These are phyloP conservation scores for Leptarthrus brevirostris DNA, from an alignment of 2,888 invertebrate genomes.

Conservation along the genomic window DNA sequence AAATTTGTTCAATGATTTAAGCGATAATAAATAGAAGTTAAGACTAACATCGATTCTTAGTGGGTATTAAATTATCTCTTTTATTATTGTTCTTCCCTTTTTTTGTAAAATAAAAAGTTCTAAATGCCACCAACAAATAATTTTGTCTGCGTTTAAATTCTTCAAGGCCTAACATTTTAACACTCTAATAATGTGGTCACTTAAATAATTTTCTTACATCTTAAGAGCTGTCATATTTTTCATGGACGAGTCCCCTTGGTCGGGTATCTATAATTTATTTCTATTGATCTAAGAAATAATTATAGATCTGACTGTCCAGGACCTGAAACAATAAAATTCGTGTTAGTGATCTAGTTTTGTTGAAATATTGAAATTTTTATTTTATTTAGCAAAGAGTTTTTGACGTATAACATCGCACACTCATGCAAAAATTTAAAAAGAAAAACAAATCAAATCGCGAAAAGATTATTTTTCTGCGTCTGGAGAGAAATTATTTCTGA, in stretches of 20 bases:
- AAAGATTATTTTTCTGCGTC: background rate
- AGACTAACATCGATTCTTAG: background rate
- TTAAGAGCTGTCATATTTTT: background rate
- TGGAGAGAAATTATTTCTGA: background rate
- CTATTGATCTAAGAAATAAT: conserved; percentile 65
- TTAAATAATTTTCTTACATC: background rate
- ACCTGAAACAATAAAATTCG: conserved; percentile 68
- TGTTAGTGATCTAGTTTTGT: conserved; percentile 28
- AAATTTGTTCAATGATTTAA: background rate
- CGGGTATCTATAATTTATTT: conserved; percentile 66
- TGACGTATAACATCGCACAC: background rate
- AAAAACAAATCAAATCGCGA: background rate
- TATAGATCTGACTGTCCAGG: conserved; percentile 74
- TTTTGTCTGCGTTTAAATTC: background rate
- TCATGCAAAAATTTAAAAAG: conserved; percentile 10
- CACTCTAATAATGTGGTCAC: background rate
- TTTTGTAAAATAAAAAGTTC: conserved; percentile 1
- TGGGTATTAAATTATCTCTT: background rate
- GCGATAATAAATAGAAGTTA: background rate
- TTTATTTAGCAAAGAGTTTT: background rate
- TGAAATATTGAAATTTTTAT: background rate
- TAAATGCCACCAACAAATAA: conserved; percentile 45
- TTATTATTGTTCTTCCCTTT: background rate
- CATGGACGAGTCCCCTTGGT: conserved; percentile 16
- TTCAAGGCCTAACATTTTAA: background rate